Evolutionary conservation across 2,797 vertebrate species (phyloP), one percentile per base, ranked within the genome.

Genomic region (Poeciliopsis gracilis): DNA sequence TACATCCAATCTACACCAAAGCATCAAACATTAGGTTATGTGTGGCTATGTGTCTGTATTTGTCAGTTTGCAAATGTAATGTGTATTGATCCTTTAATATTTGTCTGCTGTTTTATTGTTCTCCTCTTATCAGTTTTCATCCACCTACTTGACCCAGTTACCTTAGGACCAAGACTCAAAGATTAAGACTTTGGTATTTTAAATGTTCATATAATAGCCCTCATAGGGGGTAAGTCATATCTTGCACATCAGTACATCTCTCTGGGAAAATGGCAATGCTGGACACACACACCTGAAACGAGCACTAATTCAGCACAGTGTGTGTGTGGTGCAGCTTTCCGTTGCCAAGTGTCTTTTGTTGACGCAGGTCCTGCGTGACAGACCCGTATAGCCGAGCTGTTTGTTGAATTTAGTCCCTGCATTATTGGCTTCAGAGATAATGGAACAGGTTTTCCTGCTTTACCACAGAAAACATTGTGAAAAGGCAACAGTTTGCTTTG

Each of bases 371-470:
- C 76, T 67, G 82, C 80, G 82, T 92, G 88, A 90, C 86, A 83
- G 80, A 74, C 82, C 84, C 89, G 86, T 81, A 82, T 84, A 87
- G 83, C 88, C 55, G 18, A 75, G 87, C 80, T 84, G 88, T 93
- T 92, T 92, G 85, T 79, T 5, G 78, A 87, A 76, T 89, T 84
- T 86, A 79, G 86, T 83, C 78, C 79, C 55, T 75, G 89, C 84
- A 74, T 77, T 77, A 73, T 77, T 84, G 92, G 87, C 87, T 84
- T 70, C 51, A 86, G 81, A 88, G 91, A 93, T 91, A 91, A 91
- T 89, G 82, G 87, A 89, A 85, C 89, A 90, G 91, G 90, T 92
- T 92, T 88, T 84, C 80, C 74, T 76, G 82, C 82, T 90, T 90
- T 88, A 88, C 88, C 85, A 81, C 77, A 33, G 1, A 71, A 79